These are phyloP conservation scores for Melanotaenia maccullochi DNA, from an alignment of 2,797 vertebrate species.

Conservation along the genomic window DNA sequence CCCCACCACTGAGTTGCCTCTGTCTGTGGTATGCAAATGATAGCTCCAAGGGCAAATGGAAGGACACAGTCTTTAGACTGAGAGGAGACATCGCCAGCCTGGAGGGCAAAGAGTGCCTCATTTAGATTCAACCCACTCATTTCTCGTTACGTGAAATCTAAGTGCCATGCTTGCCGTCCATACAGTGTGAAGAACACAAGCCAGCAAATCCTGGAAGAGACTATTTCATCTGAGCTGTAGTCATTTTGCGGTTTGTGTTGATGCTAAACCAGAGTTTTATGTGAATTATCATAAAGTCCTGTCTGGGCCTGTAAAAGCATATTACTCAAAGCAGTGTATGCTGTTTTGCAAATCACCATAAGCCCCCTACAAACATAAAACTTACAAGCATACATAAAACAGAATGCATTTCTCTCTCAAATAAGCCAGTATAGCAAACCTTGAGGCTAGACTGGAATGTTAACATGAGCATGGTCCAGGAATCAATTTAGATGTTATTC, in stretches of 20 bases:
- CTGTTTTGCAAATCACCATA: slow-evolving; percentile 48
- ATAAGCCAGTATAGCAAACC: slow-evolving; percentile 42
- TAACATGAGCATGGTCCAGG: slow-evolving; percentile 69
- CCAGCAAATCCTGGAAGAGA: slow-evolving; percentile 30
- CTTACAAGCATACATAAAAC: slow-evolving; percentile 32
- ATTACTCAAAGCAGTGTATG: slow-evolving; percentile 27
- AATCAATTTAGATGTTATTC: slow-evolving; percentile 79
- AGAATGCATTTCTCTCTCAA: slow-evolving; percentile 36
- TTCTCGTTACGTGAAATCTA: slow-evolving; percentile 61
- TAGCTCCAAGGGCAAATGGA: slow-evolving; percentile 57
- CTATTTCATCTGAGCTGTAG: slow-evolving; percentile 24
- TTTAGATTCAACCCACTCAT: slow-evolving; percentile 65
- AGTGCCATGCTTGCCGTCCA: slow-evolving; percentile 36
- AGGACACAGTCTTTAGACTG: slow-evolving; percentile 56
- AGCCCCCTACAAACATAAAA: slow-evolving; percentile 39
- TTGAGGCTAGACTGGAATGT: slow-evolving; percentile 57
- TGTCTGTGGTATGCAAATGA: slow-evolving; percentile 55
- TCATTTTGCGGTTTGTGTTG: slow-evolving; percentile 36
- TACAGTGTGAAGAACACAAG: slow-evolving; percentile 40
- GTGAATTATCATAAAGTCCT: slow-evolving; percentile 48
- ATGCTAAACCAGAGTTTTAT: slow-evolving; percentile 25
- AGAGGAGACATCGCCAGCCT: slow-evolving; percentile 45
- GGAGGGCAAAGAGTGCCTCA: slow-evolving; percentile 53
- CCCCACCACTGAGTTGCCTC: slow-evolving; percentile 47
- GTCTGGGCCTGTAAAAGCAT: slow-evolving; percentile 24